Evolutionary conservation across 2,113 vertebrate genomes (phyloP).

Genomic region (Seriola aureovittata): DNA sequence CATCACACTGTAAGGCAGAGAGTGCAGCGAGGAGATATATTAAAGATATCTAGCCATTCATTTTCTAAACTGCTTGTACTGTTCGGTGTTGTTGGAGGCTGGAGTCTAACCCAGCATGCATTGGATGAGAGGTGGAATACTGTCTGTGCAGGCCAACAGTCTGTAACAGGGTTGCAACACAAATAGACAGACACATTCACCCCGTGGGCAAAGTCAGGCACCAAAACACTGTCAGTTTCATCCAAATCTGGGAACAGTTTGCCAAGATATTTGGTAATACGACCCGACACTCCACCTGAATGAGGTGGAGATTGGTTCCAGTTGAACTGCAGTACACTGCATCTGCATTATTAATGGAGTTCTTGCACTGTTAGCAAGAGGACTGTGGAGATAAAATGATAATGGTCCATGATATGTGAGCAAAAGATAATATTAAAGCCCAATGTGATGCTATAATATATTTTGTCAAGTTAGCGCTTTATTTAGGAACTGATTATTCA

Average conservation of each 20-base stretch:
- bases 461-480: too few species aligned
- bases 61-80: slow-evolving; percentile 23
- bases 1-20: slow-evolving; percentile 40
- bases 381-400: too few species aligned
- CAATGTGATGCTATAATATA: not conserved
- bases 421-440: too few species aligned
- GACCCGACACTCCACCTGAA: too few species aligned
- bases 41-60: slow-evolving; percentile 1
- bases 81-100: not conserved
- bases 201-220: not conserved
- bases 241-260: not conserved
- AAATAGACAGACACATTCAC: not conserved
- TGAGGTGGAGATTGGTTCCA: too few species aligned
- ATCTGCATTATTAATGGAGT: too few species aligned
- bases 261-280: too few species aligned
- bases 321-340: too few species aligned
- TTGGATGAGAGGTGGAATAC: not conserved
- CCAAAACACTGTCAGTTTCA: not conserved
- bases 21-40: slow-evolving; percentile 16
- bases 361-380: too few species aligned
- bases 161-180: not conserved
- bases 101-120: slow-evolving; percentile 8
- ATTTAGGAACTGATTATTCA: too few species aligned
- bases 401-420: too few species aligned
- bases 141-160: not conserved